Percentiles rank a stretch among this genome's conserved stretches.
These are phyloP conservation scores for Arenaria interpres DNA, from an alignment of 2,113 vertebrate species.

Conservation along the genomic window DNA sequence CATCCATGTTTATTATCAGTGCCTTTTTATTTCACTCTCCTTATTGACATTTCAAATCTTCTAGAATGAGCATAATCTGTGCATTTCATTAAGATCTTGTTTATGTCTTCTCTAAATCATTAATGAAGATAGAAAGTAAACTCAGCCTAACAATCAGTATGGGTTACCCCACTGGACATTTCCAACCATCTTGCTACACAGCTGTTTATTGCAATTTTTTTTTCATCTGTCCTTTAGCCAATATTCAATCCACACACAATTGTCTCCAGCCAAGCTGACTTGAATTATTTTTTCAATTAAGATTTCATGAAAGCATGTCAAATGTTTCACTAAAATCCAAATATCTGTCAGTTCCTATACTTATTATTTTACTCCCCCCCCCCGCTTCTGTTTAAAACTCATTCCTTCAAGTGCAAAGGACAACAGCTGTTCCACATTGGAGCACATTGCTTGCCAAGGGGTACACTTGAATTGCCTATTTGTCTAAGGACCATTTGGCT, in stretches of 20 bases:
- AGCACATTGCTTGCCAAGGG: neutral
- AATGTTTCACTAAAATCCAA: neutral
- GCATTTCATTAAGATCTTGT: neutral
- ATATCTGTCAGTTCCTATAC: neutral
- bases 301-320: constrained; percentile 14
- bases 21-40: neutral
- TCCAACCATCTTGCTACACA: neutral
- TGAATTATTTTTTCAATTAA: constrained; percentile 50
- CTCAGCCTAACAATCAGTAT: neutral
- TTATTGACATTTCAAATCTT: neutral
- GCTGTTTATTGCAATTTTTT: neutral
- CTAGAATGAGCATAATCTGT: neutral
- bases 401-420: neutral
- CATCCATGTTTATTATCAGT: neutral
- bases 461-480: neutral
- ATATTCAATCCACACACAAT: neutral
- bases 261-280: neutral
- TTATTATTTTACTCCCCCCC: fast-evolving
- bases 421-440: neutral
- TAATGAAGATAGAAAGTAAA: neutral
- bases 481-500: neutral
- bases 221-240: neutral
- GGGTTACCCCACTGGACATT: neutral
- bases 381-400: neutral
- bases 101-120: neutral